A percentile compares a stretch with the other conserved stretches of the same genome.
phyloP scores from a whole-genome alignment of 2,113 vertebrate species.

The Madoqua kirkii region DNA sequence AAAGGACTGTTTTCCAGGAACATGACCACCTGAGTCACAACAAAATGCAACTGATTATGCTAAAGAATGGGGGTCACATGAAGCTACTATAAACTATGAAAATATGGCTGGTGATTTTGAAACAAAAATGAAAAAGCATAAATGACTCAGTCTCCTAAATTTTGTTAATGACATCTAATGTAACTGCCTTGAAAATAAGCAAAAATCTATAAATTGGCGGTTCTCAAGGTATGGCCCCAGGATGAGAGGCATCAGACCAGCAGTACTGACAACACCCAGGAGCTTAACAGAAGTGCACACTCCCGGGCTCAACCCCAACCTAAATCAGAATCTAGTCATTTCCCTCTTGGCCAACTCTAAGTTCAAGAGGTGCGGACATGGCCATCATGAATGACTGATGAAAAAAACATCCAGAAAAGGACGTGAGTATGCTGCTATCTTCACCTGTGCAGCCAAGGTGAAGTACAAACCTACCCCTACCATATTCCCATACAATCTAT shows the following conservation, averaged over 20 bases:
- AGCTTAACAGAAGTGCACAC: neutral
- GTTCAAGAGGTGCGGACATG: neutral
- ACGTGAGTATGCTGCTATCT: neutral
- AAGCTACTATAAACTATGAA: conserved; percentile 10
- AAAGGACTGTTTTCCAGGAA: neutral
- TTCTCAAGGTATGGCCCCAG: neutral
- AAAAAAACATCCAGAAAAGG: neutral
- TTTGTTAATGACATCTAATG: neutral
- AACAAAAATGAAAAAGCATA: conserved; percentile 8
- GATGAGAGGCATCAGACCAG: neutral
- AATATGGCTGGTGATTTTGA: conserved; percentile 1
- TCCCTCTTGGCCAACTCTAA: neutral
- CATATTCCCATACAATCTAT: neutral
- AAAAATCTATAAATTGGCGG: neutral
- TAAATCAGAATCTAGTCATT: neutral
- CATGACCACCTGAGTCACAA: neutral
- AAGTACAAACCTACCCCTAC: neutral
- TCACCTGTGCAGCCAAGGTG: neutral
- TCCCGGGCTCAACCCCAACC: fast-evolving
- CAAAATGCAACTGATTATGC: neutral
- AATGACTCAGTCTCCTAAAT: neutral
- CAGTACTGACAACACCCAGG: fast-evolving
- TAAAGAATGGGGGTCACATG: neutral
- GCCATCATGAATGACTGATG: neutral
- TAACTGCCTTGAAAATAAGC: neutral